Evolutionary conservation across 1,140 invertebrate genomes (phyloP), one percentile per base, ranked within the genome.

Genomic region (Thaumetopoea pityocampa): DNA sequence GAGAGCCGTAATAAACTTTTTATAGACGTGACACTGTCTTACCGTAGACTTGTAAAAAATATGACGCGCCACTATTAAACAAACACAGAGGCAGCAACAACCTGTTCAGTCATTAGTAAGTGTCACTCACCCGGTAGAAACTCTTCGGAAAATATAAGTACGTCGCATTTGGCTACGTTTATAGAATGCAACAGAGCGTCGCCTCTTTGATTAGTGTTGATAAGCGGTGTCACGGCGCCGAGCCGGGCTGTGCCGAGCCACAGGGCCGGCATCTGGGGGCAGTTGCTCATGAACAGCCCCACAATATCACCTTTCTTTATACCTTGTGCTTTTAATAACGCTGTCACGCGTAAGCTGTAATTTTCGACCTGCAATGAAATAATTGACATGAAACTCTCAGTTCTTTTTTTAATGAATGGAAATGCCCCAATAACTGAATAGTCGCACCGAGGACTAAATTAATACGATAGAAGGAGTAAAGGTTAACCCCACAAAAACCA

Each of bases 231-330:
- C 6, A 97, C 90, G 2, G 96, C 89, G 1, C 97, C 98, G 14
- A 97, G 85, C 73, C 97, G 95, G 1, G 92, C 91, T 15, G 97
- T 86, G 2, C 96, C 97, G 7, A 99, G 81, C 96, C 96, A 98
- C 22, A 94, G 88, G 9, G 89, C 91, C 1, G 96, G 90, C 68
- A 92, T 95, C 77, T 98, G 94, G 0, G 94, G 92, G 26, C 93
- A 89, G 69, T 95, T 98, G 67, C 96, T 95, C 74, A 98, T 88
- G 50, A 97, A 90, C 4, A 99, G 66, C 0, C 93, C 94, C 0
- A 99, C 90, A 1, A 92, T 88, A 71, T 97, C 93, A 6, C 95
- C 97, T 66, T 93, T 92, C 20, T 90, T 88, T 32, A 93, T 92
- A 7, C 94, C 95, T 42, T 93, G 89, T 1, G 86, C 88, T 66